Percentiles rank a stretch among this genome's conserved stretches.
Evolutionary conservation across 2,797 vertebrate genomes (phyloP).

Genomic region (Notolepis coatsorum): DNA sequence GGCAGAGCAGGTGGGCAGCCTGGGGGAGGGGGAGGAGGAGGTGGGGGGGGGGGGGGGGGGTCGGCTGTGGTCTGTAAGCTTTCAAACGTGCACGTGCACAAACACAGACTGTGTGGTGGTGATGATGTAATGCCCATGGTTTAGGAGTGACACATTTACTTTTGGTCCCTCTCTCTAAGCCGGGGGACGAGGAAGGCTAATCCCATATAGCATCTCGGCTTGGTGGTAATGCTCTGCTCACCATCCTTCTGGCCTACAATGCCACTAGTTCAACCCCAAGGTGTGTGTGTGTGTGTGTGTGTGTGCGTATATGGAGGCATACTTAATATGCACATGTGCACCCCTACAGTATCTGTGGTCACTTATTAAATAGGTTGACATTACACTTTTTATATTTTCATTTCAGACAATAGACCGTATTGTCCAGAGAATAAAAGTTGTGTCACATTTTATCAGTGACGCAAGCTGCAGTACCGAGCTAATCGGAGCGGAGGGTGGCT

Average conservation of each 20-base stretch:
- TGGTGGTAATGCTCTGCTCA: conserved; percentile 50
- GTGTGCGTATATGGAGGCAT: background rate
- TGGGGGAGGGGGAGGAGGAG: background rate
- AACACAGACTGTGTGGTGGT: conserved; percentile 12
- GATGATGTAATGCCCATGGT: conserved; percentile 55
- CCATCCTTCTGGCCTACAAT: conserved; percentile 33
- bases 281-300: background rate
- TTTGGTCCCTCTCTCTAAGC: conserved; percentile 53
- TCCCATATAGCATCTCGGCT: conserved; percentile 48
- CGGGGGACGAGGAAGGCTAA: conserved; percentile 55
- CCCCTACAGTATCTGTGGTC: background rate
- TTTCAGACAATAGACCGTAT: background rate
- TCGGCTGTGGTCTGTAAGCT: background rate
- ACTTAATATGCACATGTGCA: too few species aligned
- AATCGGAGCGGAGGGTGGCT: background rate
- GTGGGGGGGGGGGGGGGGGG: background rate
- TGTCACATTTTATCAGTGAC: background rate
- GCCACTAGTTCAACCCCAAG: conserved; percentile 8
- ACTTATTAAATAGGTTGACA: background rate
- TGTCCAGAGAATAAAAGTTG: background rate
- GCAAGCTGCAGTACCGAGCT: background rate
- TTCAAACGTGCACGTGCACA: background rate
- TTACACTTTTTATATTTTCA: background rate
- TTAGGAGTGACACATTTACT: conserved; percentile 57
- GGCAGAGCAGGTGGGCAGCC: conserved; percentile 9